These are phyloP conservation scores for Micromys minutus DNA, from an alignment of 2,113 vertebrate species.

Conservation along the genomic window DNA sequence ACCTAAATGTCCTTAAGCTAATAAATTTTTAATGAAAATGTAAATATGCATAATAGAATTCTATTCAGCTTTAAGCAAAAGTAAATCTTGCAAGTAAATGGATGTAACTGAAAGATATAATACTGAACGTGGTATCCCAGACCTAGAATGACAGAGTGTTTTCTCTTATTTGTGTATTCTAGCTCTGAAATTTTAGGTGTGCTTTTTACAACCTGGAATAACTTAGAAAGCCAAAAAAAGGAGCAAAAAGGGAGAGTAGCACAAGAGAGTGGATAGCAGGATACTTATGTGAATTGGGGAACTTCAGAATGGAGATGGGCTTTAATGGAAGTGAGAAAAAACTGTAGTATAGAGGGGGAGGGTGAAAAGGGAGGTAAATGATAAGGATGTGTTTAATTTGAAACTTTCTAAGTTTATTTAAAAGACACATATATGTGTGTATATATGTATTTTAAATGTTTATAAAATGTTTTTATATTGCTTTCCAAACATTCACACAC, in stretches of 20 bases:
- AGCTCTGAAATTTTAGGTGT: not conserved
- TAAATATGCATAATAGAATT: not conserved
- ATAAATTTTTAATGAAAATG: not conserved
- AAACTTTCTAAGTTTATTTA: not conserved
- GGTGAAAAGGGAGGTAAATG: not conserved
- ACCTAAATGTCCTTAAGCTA: not conserved
- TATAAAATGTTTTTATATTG: not conserved
- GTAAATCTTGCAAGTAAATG: not conserved
- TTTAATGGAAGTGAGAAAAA: not conserved
- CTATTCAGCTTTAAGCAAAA: not conserved
- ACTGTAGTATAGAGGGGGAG: not conserved
- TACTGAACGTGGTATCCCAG: not conserved
- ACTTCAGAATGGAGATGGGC: not conserved
- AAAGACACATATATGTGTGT: not conserved
- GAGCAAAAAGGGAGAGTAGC: not conserved
- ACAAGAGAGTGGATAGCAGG: not conserved
- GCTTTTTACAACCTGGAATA: not conserved
- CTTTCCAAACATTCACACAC: not conserved
- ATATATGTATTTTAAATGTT: not conserved
- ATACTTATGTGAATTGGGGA: not conserved
- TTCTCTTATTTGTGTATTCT: not conserved
- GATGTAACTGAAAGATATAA: not conserved
- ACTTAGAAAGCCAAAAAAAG: not conserved
- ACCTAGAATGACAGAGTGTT: not conserved
- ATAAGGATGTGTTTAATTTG: not conserved